phyloP scores from a whole-genome alignment of 2,888 invertebrate genomes.

The Papilio gigon region DNA sequence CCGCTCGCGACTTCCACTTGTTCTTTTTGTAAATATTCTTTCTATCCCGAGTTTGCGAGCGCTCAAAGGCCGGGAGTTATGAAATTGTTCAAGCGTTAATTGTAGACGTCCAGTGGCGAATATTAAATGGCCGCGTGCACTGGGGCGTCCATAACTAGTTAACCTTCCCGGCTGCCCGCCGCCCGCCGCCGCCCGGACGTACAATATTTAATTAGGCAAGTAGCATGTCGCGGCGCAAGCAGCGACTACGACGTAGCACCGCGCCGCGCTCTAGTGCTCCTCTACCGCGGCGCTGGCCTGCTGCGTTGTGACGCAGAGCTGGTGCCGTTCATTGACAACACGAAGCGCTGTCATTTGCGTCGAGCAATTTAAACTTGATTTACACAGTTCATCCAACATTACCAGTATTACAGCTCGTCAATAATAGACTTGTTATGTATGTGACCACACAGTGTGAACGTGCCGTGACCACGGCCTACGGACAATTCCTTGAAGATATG shows the following conservation, averaged over 20 bases:
- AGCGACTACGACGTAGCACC: background rate
- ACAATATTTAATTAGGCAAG: constrained; percentile 69
- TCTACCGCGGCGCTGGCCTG: no score
- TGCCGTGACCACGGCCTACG: no score
- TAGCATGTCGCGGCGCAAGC: constrained; percentile 49
- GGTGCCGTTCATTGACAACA: no score
- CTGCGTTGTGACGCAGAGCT: no score
- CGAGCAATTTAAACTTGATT: no score
- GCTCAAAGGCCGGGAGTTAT: constrained; percentile 81
- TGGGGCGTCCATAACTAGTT: constrained; percentile 69
- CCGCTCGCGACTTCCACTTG: constrained; percentile 59
- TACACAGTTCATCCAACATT: no score
- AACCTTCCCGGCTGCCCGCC: constrained; percentile 63
- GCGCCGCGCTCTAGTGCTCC: constrained; percentile 12
- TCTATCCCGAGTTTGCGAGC: constrained; percentile 59
- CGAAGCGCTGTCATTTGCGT: no score
- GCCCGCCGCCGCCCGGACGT: constrained; percentile 57
- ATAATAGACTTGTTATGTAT: no score
- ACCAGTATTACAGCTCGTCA: no score
- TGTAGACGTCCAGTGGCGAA: constrained; percentile 80
- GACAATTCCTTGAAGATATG: no score
- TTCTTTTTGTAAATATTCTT: constrained; percentile 66
- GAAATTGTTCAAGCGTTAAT: constrained; percentile 81
- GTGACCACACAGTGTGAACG: no score
- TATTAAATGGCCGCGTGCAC: constrained; percentile 73